Evolutionary conservation across 2,113 vertebrate species (phyloP), one percentile per base, ranked within the genome.

Genomic region (Kryptolebias marmoratus): DNA sequence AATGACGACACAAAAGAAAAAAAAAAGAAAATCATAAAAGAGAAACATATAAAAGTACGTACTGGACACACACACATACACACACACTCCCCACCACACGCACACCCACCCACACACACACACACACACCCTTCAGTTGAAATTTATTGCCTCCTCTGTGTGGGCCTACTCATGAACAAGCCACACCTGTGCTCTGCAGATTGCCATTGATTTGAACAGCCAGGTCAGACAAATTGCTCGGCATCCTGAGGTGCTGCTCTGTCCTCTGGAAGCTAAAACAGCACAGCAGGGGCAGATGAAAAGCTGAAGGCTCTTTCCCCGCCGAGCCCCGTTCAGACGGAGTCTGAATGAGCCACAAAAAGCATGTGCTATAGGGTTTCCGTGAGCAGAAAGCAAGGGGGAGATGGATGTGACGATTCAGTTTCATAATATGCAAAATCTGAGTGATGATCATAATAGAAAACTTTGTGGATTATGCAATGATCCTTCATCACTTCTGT

Each of bases 171-270:
- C 8, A 32, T 32, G 64, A 81, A 68, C 71, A 77, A 71, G 71
- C 62, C 73, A 73, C 78, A 74, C 71, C 68, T 79, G 82, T 36
- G 72, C 56, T 59, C 63, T 45, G 27, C 59, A 78, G 76, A 66
- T 57, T 68, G 64, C 44, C 73, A 84, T 52, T 81, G 52, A 81
- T 86, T 83, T 77, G 59, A 69, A 15, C 45, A 71, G 64, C 72
- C 76, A 72, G 81, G 68, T 80, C 67, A 66, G 69, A 75, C 61
- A 83, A 78, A 85, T 80, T 74, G 63, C 75, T 62, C 61, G 70
- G 68, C 44, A 71, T 67, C 59, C 36, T 42, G 64, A 77, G 52
- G 64, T 49, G 58, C 77, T 69, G 68, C 77, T 72, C 47, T 4
- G 48, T 77, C 57, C 30, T 22, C 62, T 32, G 61, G 72, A 71